phyloP scores from a whole-genome alignment of 1,140 invertebrate species.

The Papilio machaon region DNA sequence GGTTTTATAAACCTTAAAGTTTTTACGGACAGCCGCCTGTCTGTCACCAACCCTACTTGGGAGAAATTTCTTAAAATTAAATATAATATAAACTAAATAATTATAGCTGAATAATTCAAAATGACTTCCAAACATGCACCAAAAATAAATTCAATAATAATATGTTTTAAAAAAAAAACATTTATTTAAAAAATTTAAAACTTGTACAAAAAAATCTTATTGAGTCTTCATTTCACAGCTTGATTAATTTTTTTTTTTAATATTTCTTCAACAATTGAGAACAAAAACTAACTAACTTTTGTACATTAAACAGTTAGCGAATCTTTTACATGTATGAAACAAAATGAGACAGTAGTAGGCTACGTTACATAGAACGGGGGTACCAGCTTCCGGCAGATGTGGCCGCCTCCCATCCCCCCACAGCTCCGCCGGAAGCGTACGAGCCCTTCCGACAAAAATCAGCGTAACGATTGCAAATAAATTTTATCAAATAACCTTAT shows the following conservation, averaged over 20 bases:
- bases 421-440: constrained; percentile 58
- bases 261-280: not conserved
- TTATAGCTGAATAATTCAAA: too few species aligned
- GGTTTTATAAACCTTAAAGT: too few species aligned
- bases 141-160: too few species aligned
- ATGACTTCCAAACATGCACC: too few species aligned
- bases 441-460: constrained; percentile 59
- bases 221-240: not conserved
- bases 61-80: too few species aligned
- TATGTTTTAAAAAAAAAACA: too few species aligned
- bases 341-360: constrained; percentile 58
- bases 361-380: constrained; percentile 54
- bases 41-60: too few species aligned
- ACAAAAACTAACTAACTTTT: not conserved
- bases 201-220: too few species aligned
- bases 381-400: constrained; percentile 69
- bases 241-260: not conserved
- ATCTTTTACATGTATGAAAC: constrained; percentile 27
- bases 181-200: too few species aligned
- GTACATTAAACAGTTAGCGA: not conserved
- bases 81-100: too few species aligned
- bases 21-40: too few species aligned
- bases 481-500: constrained; percentile 9
- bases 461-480: constrained; percentile 48
- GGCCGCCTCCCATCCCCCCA: constrained; percentile 50